Base-by-base conservation (phyloP, 2,888 invertebrate genomes). In the Troides helena region DNA sequence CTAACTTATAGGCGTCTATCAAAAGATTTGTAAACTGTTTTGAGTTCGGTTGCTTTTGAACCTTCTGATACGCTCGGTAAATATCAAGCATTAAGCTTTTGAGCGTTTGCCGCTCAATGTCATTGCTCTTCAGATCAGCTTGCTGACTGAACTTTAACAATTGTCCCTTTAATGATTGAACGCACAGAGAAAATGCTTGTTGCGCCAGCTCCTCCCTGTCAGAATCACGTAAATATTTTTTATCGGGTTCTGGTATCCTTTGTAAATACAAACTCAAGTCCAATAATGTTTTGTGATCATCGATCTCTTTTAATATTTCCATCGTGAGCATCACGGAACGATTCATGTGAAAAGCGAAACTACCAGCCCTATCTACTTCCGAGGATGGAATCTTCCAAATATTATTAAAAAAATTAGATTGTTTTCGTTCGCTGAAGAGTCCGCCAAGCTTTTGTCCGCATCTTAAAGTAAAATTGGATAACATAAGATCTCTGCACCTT, bases 321-420 rank as follows among this genome's bases (percentile, higher is more conserved):
- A 98, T 94, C 8, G 98, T 93, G 50, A 98, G 94, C 30, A 95
- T 93, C 2, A 98, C 95, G 74, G 97, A 97, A 71, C 97, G 95
- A 74, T 96, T 96, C 95, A 99, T 97, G 82, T 99, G 98, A 53
- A 97, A 96, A 0, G 97, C 96, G 82, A 99, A 97, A 74, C 97
- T 97, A 4, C 99, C 99, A 0, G 98, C 96, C 72, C 99, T 94
- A 82, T 99, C 98, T 59, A 99, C 96, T 92, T 99, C 99, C 71
- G 94, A 94, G 2, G 95, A 94, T 0, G 98, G 98, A 82, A 98
- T 97, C 76, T 98, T 94, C 98, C 98, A 99, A 69, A 99, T 96
- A 63, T 98, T 97, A 89, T 98, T 97, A 78, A 98, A 98, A 81
- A 98, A 97, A 85, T 98, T 98, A 25, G 94, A 95, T 67, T 94